These are phyloP conservation scores for Zele albiditarsus DNA, from an alignment of 2,888 invertebrate genomes.

Conservation along the genomic window DNA sequence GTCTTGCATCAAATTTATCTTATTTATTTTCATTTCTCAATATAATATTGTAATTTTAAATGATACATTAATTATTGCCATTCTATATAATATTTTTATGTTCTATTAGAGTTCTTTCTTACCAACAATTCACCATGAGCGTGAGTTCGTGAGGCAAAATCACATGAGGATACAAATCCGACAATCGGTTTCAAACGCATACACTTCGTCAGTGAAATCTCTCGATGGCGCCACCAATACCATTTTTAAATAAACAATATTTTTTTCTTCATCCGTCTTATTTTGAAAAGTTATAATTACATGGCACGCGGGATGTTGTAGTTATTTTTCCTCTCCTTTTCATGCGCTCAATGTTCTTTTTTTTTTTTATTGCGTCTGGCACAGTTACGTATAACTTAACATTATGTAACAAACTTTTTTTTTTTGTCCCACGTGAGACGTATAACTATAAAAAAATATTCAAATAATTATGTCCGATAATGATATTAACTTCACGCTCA, in stretches of 20 bases:
- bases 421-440: neutral
- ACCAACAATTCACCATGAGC: neutral
- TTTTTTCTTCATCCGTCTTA: neutral
- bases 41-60: neutral
- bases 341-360: neutral
- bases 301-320: neutral
- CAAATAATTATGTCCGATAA: neutral
- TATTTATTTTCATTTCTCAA: neutral
- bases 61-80: neutral
- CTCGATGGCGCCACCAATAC: neutral
- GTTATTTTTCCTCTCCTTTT: neutral
- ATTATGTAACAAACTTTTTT: neutral
- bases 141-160: neutral
- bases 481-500: neutral
- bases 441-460: neutral
- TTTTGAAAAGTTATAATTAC: neutral
- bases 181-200: neutral
- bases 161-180: neutral
- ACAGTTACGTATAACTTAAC: neutral
- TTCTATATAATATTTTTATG: neutral
- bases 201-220: neutral
- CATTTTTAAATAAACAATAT: neutral
- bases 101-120: neutral
- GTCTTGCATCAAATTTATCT: slow-evolving; percentile 2
- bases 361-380: neutral